phyloP scores from a whole-genome alignment of 2,888 invertebrate genomes.

The Drosophila algonquin region DNA sequence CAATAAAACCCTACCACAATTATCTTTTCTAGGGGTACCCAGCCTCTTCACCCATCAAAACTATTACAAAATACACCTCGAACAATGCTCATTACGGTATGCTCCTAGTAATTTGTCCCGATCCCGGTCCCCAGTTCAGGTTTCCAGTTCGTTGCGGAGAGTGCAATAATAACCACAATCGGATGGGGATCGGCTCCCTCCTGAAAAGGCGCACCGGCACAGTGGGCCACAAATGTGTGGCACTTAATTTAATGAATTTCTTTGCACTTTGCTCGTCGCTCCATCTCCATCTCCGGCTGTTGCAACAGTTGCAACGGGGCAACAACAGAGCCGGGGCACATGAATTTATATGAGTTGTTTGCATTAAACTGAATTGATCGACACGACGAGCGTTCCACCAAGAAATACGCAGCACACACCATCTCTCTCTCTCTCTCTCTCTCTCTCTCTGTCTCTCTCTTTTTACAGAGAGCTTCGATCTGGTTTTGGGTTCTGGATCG shows the following conservation, averaged over 20 bases:
- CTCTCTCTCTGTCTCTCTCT: too few relatives aligned
- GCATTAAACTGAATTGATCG: constrained; percentile 78
- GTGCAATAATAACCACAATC: constrained; percentile 52
- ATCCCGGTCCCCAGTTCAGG: neutral
- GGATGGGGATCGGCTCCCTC: constrained; percentile 4
- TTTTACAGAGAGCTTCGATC: neutral
- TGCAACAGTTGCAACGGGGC: constrained; percentile 33
- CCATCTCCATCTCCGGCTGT: constrained; percentile 19
- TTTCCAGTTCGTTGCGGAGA: constrained; percentile 36
- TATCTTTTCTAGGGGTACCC: neutral
- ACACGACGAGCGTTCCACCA: constrained; percentile 61
- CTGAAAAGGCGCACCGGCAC: constrained; percentile 55
- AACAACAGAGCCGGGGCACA: constrained; percentile 39
- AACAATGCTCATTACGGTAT: constrained; percentile 20
- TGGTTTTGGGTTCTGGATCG: constrained; percentile 2
- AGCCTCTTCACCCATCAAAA: constrained; percentile 1
- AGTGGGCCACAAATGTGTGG: constrained; percentile 78
- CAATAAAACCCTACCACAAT: neutral
- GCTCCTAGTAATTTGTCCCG: constrained; percentile 48
- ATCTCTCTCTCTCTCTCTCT: neutral
- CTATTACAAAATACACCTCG: constrained; percentile 39
- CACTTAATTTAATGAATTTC: constrained; percentile 79
- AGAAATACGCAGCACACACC: constrained; percentile 27
- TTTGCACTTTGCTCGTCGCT: constrained; percentile 71
- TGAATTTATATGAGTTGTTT: constrained; percentile 78